Conservation (phyloP, 2,797 vertebrate genomes). For the Etheostoma perlongum region DNA sequence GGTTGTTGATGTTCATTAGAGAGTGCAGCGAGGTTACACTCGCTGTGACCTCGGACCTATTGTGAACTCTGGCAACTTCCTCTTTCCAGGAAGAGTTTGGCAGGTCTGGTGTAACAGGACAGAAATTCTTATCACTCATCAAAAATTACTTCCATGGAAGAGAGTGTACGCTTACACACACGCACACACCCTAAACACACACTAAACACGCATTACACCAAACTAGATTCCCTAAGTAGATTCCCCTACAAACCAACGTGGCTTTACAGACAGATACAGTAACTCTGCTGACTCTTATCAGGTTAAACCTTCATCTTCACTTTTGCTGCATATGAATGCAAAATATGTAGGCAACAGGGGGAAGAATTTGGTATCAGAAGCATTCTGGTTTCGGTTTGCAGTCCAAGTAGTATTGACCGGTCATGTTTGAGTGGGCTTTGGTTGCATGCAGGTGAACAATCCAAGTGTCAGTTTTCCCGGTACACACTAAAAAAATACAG, state of each 20-base stretch:
- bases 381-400: too few species aligned
- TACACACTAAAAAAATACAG: too few species aligned
- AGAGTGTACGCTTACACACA: not conserved
- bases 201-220: not conserved
- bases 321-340: too few species aligned
- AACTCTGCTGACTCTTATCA: not conserved
- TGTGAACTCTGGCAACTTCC: conserved; percentile 48
- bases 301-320: too few species aligned
- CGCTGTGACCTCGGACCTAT: conserved; percentile 30
- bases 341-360: too few species aligned
- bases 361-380: too few species aligned
- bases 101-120: conserved; percentile 20
- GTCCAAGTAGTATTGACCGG: too few species aligned
- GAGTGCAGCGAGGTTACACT: conserved; percentile 32
- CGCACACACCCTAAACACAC: not conserved
- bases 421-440: too few species aligned
- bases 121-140: not conserved
- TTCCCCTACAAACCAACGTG: too few species aligned
- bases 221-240: not conserved
- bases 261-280: too few species aligned
- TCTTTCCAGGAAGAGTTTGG: conserved; percentile 55
- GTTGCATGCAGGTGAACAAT: too few species aligned
- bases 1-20: conserved; percentile 35
- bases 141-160: conserved; percentile 40
- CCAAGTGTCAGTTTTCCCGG: too few species aligned